Evolutionary conservation across 37 sponge, comb jelly and placozoan species (phyloP).

Genomic region (Ephydatia muelleri): DNA sequence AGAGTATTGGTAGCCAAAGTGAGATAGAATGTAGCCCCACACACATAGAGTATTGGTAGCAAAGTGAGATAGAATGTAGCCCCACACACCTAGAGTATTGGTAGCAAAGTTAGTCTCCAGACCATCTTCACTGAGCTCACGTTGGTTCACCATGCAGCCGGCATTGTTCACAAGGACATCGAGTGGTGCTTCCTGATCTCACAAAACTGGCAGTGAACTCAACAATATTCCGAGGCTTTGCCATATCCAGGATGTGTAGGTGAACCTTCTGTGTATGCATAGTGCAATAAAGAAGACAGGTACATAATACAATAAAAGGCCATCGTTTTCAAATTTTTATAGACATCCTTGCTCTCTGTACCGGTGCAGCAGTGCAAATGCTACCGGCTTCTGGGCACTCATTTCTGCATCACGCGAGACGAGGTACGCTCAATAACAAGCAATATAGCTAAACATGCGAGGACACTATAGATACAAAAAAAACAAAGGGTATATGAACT

Average conservation of each 20-base stretch:
- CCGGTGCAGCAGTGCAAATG: too few species aligned
- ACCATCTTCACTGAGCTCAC: slow-evolving; percentile 66
- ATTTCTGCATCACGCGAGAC: too few species aligned
- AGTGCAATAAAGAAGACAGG: too few species aligned
- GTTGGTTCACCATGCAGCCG: slow-evolving; percentile 76
- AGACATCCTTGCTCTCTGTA: too few species aligned
- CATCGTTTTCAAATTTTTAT: too few species aligned
- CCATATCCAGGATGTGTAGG: slow-evolving; percentile 82
- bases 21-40: not conserved
- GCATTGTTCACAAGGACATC: slow-evolving; percentile 94
- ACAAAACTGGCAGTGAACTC: slow-evolving; percentile 75
- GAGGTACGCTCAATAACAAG: too few species aligned
- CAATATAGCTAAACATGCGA: too few species aligned
- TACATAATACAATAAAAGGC: too few species aligned
- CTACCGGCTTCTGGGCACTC: too few species aligned
- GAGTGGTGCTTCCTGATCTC: slow-evolving; percentile 47
- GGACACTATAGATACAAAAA: too few species aligned
- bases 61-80: too few species aligned
- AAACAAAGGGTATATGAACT: too few species aligned
- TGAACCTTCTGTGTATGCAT: slow-evolving; percentile 69
- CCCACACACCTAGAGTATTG: slow-evolving; percentile 77
- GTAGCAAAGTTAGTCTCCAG: slow-evolving; percentile 91
- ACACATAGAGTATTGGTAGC: slow-evolving; percentile 83
- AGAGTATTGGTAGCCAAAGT: not conserved
- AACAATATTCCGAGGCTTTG: slow-evolving; percentile 66